Percentiles rank a stretch among this genome's conserved stretches.
phyloP scores from a whole-genome alignment of 30 jellyfish, hydroid and myxozoan genomes.

The Aurelia aurita region DNA sequence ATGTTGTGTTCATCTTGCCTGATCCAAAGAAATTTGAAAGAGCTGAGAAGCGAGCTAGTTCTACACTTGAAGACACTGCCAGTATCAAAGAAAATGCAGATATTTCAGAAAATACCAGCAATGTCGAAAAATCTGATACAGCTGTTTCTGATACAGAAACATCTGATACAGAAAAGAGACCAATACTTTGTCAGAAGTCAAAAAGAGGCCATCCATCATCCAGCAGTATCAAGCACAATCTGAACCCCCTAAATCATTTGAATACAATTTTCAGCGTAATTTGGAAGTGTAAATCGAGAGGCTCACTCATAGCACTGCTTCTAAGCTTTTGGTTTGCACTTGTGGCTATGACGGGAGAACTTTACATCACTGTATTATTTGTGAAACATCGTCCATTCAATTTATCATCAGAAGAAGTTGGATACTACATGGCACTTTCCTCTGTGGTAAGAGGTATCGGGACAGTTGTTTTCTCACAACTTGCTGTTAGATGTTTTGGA shows the following conservation, averaged over 20 bases:
- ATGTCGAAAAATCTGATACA: background rate
- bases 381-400: constrained; percentile 77
- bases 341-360: constrained; percentile 82
- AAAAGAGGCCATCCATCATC: background rate
- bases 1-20: constrained; percentile 78
- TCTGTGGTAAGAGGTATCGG: constrained; percentile 80
- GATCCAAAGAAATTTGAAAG: constrained; percentile 17
- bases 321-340: constrained; percentile 80
- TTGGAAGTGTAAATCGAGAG: constrained; percentile 32
- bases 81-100: constrained; percentile 1
- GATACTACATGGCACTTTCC: constrained; percentile 74
- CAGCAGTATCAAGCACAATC: background rate
- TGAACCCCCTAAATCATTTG: constrained; percentile 73
- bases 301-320: constrained; percentile 61
- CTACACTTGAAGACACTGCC: constrained; percentile 13
- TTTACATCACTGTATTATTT: constrained; percentile 74
- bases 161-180: constrained; percentile 19
- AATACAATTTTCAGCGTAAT: constrained; percentile 44
- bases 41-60: background rate
- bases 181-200: constrained; percentile 8
- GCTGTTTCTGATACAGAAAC: constrained; percentile 2
- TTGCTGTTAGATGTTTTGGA: constrained; percentile 67
- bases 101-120: background rate
- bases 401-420: constrained; percentile 74
- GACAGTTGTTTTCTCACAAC: constrained; percentile 73